Evolutionary conservation across 2,797 vertebrate genomes (phyloP).

Genomic region (Phrynocephalus vlangalii): DNA sequence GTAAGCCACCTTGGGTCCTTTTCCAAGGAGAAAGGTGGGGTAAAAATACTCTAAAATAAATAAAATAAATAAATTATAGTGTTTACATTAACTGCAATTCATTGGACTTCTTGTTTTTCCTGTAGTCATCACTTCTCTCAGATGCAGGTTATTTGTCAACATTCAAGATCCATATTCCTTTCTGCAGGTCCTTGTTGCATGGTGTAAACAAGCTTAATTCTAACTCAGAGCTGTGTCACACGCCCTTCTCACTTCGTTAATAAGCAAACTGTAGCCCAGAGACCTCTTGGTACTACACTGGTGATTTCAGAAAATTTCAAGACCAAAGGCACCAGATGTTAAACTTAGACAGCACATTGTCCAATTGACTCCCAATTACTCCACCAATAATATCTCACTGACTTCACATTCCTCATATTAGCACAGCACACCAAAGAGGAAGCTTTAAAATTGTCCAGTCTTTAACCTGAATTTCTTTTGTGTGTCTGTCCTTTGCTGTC

Average conservation of each 20-base stretch:
- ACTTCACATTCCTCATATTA: not conserved
- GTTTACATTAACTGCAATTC: not conserved
- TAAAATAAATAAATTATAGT: too few relatives aligned
- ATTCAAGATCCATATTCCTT: constrained; percentile 9
- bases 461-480: not conserved
- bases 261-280: not conserved
- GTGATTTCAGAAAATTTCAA: not conserved
- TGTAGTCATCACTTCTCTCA: not conserved
- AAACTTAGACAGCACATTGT: not conserved
- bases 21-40: too few relatives aligned
- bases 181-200: constrained; percentile 11
- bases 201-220: constrained; percentile 32
- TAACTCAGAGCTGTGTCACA: constrained; percentile 33
- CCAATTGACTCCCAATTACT: not conserved
- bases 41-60: too few relatives aligned
- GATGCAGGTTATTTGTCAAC: constrained; percentile 16
- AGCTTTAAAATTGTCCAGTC: not conserved
- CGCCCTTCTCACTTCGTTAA: constrained; percentile 36
- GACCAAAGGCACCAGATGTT: not conserved
- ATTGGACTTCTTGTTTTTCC: not conserved
- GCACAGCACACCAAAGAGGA: not conserved
- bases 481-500: too few relatives aligned
- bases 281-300: not conserved
- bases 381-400: not conserved
- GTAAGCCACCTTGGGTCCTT: too few relatives aligned